Conservation (phyloP, 2,113 vertebrate species). For the Pan paniscus region DNA sequence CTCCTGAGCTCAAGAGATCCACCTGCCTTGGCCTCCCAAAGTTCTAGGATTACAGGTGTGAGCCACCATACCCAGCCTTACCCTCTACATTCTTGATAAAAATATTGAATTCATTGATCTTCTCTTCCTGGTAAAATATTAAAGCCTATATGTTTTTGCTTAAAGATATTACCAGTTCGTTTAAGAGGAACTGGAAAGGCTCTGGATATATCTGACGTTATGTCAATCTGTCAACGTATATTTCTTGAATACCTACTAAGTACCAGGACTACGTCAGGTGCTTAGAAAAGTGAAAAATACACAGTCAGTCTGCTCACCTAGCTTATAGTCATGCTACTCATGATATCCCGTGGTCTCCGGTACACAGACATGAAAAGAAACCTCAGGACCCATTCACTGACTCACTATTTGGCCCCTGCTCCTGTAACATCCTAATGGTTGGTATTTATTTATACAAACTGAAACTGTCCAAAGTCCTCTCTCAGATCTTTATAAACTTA, state of each 20-base stretch:
- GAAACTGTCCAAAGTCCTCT: neutral
- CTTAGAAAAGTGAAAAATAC: neutral
- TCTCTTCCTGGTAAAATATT: constrained; percentile 6
- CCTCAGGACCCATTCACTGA: neutral
- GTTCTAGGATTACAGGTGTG: no score
- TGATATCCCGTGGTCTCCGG: neutral
- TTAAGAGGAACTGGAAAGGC: neutral
- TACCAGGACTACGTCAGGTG: neutral
- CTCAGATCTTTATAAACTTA: neutral
- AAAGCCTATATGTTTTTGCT: neutral
- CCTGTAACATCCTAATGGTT: neutral
- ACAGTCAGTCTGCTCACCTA: neutral
- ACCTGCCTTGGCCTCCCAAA: no score
- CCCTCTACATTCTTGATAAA: neutral
- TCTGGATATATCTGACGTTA: neutral
- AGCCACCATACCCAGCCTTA: neutral
- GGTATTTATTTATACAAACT: neutral
- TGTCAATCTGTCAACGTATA: neutral
- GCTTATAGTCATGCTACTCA: neutral
- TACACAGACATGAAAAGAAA: neutral
- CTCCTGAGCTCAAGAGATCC: no score
- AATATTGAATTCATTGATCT: constrained; percentile 8
- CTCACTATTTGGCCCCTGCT: neutral
- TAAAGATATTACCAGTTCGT: neutral
- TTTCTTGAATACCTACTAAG: neutral